phyloP scores from a whole-genome alignment of 2,797 vertebrate genomes.

The Astyanax mexicanus region DNA sequence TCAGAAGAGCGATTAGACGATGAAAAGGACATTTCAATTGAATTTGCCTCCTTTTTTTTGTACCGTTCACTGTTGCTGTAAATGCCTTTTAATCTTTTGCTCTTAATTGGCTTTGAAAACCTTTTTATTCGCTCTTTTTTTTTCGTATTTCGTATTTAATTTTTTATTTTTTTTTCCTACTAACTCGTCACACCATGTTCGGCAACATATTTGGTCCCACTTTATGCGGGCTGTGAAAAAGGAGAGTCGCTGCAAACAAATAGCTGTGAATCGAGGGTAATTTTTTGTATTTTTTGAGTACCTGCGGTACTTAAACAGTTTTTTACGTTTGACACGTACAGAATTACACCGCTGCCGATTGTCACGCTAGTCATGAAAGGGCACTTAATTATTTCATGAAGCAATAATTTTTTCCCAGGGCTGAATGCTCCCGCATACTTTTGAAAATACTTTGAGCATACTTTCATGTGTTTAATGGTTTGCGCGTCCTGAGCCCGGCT shows the following conservation, averaged over 20 bases:
- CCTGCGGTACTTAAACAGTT: constrained; percentile 27
- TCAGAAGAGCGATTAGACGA: constrained; percentile 10
- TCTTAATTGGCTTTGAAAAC: constrained; percentile 37
- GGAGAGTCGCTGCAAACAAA: constrained; percentile 11
- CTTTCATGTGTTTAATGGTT: constrained; percentile 50
- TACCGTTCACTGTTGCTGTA: constrained; percentile 13
- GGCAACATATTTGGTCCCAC: constrained; percentile 33
- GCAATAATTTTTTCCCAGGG: neutral
- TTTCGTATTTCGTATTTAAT: no score
- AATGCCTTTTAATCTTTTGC: constrained; percentile 35
- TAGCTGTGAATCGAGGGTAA: constrained; percentile 30
- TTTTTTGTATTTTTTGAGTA: no score
- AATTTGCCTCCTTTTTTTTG: constrained; percentile 12
- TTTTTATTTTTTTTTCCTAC: no score
- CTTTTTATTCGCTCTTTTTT: neutral
- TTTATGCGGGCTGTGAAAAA: constrained; percentile 37
- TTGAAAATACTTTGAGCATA: constrained; percentile 31
- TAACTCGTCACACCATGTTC: constrained; percentile 8
- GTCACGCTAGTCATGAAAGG: constrained; percentile 1
- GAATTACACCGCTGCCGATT: neutral
- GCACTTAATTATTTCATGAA: neutral
- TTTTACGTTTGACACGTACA: constrained; percentile 3
- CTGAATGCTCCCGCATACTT: constrained; percentile 10
- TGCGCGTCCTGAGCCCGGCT: constrained; percentile 63
- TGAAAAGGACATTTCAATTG: constrained; percentile 38